Conservation (phyloP, 2,888 invertebrate genomes). For the Amblyteles armatorius region DNA sequence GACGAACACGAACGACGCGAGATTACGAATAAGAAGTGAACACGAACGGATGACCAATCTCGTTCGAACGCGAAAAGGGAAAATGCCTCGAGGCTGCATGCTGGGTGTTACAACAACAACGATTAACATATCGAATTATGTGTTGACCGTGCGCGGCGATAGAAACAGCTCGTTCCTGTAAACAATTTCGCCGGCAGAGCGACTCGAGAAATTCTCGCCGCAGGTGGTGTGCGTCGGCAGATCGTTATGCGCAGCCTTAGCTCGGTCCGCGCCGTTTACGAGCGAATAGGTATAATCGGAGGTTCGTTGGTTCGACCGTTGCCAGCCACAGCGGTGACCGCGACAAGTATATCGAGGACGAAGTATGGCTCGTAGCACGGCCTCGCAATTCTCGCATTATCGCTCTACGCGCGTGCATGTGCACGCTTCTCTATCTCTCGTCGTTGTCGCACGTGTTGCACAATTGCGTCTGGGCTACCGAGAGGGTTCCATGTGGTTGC, state of each 20-base stretch:
- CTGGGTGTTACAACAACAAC: background rate
- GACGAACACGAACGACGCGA: background rate
- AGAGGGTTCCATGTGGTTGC: background rate
- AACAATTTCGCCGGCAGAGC: background rate
- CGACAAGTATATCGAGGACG: slow-evolving; percentile 59
- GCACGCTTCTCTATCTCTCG: slow-evolving; percentile 11
- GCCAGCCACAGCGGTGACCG: slow-evolving; percentile 18
- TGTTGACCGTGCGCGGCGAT: background rate
- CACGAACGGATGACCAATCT: background rate
- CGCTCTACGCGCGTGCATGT: slow-evolving; percentile 30
- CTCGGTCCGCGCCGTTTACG: slow-evolving; percentile 5
- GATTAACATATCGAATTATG: background rate
- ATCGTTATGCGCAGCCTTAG: background rate
- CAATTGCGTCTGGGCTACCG: slow-evolving; percentile 30
- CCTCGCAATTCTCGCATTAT: slow-evolving; percentile 59
- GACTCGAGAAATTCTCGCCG: background rate
- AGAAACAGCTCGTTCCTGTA: background rate
- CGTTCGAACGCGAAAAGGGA: background rate
- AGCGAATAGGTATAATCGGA: slow-evolving; percentile 24
- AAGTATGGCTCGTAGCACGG: slow-evolving; percentile 29
- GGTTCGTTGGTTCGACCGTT: slow-evolving; percentile 8
- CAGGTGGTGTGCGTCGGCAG: background rate
- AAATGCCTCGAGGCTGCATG: background rate
- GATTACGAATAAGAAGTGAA: slow-evolving; percentile 4
- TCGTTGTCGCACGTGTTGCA: slow-evolving; percentile 26